Evolutionary conservation across 2,797 vertebrate genomes (phyloP).

Genomic region (Clarias laeviceps): DNA sequence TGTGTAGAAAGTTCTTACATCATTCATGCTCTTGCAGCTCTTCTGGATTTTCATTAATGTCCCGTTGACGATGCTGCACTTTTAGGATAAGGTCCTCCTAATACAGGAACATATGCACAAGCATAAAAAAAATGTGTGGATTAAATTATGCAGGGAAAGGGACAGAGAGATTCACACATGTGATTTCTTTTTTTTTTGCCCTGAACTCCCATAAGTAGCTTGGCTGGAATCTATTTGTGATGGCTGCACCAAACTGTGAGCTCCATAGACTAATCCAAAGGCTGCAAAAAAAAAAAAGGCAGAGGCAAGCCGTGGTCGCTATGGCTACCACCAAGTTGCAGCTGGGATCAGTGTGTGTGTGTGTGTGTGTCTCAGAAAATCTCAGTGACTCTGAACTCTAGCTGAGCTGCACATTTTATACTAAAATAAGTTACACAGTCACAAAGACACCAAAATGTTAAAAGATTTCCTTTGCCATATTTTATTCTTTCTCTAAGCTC

Average conservation of each 20-base stretch:
- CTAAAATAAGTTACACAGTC: conserved; percentile 7
- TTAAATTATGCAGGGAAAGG: not conserved
- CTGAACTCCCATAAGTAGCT: conserved; percentile 16
- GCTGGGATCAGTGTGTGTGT: conserved; percentile 9
- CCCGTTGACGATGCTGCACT: too few relatives aligned
- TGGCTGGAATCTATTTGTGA: conserved; percentile 17
- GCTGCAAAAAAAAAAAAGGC: conserved; percentile 13
- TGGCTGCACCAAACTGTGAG: conserved; percentile 19
- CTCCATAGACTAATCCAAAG: conserved; percentile 35
- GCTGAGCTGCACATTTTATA: conserved; percentile 2
- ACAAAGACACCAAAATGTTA: not conserved
- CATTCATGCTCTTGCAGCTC: not conserved
- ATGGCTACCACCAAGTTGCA: conserved; percentile 40
- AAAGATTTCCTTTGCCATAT: not conserved
- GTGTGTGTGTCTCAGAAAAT: conserved; percentile 11
- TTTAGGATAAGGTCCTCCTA: not conserved
- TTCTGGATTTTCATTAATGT: not conserved
- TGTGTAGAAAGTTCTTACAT: not conserved
- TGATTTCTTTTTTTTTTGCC: not conserved
- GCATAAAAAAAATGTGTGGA: not conserved
- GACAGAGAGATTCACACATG: not conserved
- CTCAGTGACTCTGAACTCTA: not conserved
- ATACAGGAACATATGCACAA: not conserved
- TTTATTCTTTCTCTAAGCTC: not conserved
- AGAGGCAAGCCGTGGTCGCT: conserved; percentile 28